phyloP scores from a whole-genome alignment of 1,140 invertebrate genomes.

The Globodera rostochiensis region DNA sequence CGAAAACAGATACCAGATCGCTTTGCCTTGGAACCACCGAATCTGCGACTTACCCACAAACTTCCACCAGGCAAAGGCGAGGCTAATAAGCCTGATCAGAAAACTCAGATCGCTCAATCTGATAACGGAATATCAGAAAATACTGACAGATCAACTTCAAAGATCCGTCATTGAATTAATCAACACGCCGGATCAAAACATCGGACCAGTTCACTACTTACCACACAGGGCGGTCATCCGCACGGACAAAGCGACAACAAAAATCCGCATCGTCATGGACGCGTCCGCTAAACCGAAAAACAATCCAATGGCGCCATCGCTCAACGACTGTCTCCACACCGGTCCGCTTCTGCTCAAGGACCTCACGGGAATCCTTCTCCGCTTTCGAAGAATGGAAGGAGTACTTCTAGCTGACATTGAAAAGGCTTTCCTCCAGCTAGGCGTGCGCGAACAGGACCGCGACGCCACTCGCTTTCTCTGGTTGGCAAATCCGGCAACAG shows the following conservation, averaged over 20 bases:
- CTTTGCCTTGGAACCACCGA: not conserved
- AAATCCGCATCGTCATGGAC: not conserved
- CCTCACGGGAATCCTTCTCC: not conserved
- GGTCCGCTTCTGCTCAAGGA: conserved; percentile 14
- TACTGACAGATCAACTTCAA: conserved; percentile 1
- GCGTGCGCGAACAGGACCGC: conserved; percentile 3
- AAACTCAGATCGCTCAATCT: conserved; percentile 3
- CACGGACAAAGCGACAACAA: conserved; percentile 1
- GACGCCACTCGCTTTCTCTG: conserved; percentile 24
- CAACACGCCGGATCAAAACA: not conserved
- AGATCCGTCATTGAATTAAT: conserved; percentile 2
- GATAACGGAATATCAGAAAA: not conserved
- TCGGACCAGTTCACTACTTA: conserved; percentile 8
- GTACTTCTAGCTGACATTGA: not conserved
- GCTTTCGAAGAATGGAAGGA: not conserved
- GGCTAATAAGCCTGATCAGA: not conserved
- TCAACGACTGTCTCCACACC: conserved; percentile 12
- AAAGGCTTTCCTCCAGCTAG: conserved; percentile 1
- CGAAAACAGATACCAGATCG: conserved; percentile 5
- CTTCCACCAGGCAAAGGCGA: not conserved
- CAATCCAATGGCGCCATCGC: not conserved
- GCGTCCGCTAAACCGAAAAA: not conserved
- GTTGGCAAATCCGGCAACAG: not conserved
- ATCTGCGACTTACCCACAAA: not conserved
- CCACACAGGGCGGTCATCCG: conserved; percentile 15